Evolutionary conservation across 1,140 invertebrate genomes (phyloP).

Genomic region (Achatina immaculata): DNA sequence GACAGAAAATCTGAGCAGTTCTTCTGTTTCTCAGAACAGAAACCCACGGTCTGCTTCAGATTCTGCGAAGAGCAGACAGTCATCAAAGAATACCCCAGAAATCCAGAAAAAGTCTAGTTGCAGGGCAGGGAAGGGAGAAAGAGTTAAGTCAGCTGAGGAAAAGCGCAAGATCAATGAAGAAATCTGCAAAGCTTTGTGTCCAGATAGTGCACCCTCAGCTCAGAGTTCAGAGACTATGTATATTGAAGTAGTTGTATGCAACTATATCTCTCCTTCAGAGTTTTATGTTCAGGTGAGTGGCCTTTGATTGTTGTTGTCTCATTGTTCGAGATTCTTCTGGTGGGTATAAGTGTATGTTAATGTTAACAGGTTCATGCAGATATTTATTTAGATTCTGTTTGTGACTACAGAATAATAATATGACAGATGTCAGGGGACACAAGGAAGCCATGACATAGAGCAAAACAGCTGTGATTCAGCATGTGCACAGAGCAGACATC

Average conservation of each 20-base stretch:
- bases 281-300: conserved; percentile 36
- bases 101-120: background rate
- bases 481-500: no score
- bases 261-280: conserved; percentile 22
- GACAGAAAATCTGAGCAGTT: background rate
- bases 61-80: background rate
- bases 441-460: no score
- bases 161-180: conserved; percentile 19
- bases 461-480: no score
- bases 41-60: no score
- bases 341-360: no score
- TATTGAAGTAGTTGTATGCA: conserved; percentile 20
- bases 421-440: no score
- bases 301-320: background rate
- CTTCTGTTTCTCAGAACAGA: no score
- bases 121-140: background rate
- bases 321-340: background rate
- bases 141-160: background rate
- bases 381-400: no score
- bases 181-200: conserved; percentile 15
- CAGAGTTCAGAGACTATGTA: background rate
- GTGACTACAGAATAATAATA: no score
- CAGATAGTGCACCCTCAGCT: background rate
- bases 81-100: background rate
- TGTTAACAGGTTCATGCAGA: no score